Percentiles rank a stretch among this genome's conserved stretches.
Conservation (phyloP, 2,888 invertebrate genomes). For the Quadriops clusia region DNA sequence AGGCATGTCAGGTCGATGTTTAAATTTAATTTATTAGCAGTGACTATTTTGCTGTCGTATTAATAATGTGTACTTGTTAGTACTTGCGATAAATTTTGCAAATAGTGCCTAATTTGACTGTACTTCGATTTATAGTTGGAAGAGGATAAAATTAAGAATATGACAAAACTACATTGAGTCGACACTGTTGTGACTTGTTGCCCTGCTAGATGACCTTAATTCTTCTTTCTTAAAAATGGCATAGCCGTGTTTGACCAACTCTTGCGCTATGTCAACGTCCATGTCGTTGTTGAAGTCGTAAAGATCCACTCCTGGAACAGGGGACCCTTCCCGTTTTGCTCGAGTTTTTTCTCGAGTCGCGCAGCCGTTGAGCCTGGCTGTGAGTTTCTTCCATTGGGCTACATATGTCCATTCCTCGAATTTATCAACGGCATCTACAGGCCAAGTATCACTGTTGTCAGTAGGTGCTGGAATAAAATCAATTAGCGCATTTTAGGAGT, state of each 20-base stretch:
- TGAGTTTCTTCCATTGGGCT: slow-evolving; percentile 69
- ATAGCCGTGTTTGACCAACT: slow-evolving; percentile 46
- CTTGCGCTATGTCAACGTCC: slow-evolving; percentile 50
- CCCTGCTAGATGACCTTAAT: slow-evolving; percentile 15
- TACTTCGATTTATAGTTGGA: no score
- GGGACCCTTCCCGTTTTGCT: slow-evolving; percentile 51
- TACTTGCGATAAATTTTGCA: no score
- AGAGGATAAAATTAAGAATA: no score
- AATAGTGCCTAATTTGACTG: no score
- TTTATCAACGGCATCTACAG: slow-evolving; percentile 47
- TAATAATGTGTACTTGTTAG: no score
- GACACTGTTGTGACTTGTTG: slow-evolving; percentile 28
- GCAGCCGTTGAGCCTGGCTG: slow-evolving; percentile 64
- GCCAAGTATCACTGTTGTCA: slow-evolving; percentile 49
- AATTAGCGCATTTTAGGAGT: no score
- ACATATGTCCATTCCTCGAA: slow-evolving; percentile 63
- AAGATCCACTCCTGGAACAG: slow-evolving; percentile 66
- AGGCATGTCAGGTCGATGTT: no score
- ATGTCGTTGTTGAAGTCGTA: slow-evolving; percentile 55
- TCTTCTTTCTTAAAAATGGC: slow-evolving; percentile 37
- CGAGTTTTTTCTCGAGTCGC: slow-evolving; percentile 40
- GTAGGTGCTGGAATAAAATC: slow-evolving; percentile 27
- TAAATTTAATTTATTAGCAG: no score
- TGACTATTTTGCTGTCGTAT: no score
- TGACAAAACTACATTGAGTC: no score